Evolutionary conservation across 2,797 vertebrate genomes (phyloP), one percentile per base, ranked within the genome.

Genomic region (Bovichtus variegatus): DNA sequence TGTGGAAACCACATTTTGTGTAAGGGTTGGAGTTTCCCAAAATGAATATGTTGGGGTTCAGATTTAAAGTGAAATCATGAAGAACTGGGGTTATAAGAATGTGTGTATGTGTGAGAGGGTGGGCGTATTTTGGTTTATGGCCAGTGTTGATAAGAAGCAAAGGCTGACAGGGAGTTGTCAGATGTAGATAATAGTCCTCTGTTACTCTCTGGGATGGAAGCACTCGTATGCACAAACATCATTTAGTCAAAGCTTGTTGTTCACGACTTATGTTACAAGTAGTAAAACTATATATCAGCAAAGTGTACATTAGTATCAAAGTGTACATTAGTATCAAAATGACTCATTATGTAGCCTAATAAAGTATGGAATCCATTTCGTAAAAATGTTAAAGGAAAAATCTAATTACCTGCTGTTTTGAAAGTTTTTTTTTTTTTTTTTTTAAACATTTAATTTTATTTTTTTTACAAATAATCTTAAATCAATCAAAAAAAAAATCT

Each of bases 91-190:
- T 51, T 7, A 18, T 2, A 27, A 27, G 13, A 46, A 19, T 44
- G 27, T 27, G 29, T 44, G 15, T 18, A 18, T 21, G 15, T 43
- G 1, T 27, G 58, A 3, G 36, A 51, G 47, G n/a, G 50, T 61
- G 79, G 23, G 53, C n/a, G 57, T 53, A 10, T 36, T 47, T 25
- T 23, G 16, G 21, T 34, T 16, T 31, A n/a, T 57, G 49, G 50
- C 19, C 16, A 12, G 18, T 31, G 40, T 34, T 51, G 83, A 85
- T 85, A 83, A 83, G 70, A 54, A 13, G 18, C n/a, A 8, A 54
- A 27, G 9, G 21, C 38, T 13, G n/a, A 27, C 66, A 61, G 80
- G 86, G 86, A 71, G 82, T 66, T 59, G 80, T 47, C 64, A 68
- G 46, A 71, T 74, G 63, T 34, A 25, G 2, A 77, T 65, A 74